Evolutionary conservation across 2,797 vertebrate genomes (phyloP), one percentile per base, ranked within the genome.

Genomic region (Huso huso): DNA sequence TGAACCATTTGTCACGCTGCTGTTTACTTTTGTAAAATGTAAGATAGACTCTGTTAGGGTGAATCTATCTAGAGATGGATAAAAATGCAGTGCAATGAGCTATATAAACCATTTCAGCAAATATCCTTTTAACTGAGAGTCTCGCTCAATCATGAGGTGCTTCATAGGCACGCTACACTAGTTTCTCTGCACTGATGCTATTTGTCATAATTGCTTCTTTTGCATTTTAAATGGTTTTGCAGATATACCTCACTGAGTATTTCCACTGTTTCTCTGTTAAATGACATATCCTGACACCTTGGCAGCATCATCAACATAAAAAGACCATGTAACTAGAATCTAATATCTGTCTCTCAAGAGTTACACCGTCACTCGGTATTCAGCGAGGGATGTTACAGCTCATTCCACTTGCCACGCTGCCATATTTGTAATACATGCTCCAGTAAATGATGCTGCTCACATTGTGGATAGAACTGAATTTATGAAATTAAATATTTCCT

Each of bases 261-360:
- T 59, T 15, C 13, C 48, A 11, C 55, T 52, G 13, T 37, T 37
- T 37, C 23, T 37, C 23, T 59, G 51, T 49, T 15, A 66, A 66
- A 48, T 66, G 48, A 59, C 65, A 59, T 57, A 58, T 66, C 59
- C 49, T 52, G 65, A 13, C 23, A 37, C 7, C 53, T 59, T 59
- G 13, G 18, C 55, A 66, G 12, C 51, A 58, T 48, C 55, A 4
- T 57, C 12, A 23, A 15, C 53, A 65, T 51, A 13, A 65, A 65
- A 49, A 18, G 18, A 12, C 48, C 15, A 15, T 66, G 18, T 10
- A 57, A 48, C 48, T 13, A 10, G 55, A 13, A 49, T 37, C 11
- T 18, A 48, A 57, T 49, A 49, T 59, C 15, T 6, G 53, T 50
- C 65, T 59, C 48, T 9, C 48, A 59, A 12, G 55, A 57, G 13